Conservation (phyloP, 2,888 invertebrate genomes). For the Bombylius discolor region DNA sequence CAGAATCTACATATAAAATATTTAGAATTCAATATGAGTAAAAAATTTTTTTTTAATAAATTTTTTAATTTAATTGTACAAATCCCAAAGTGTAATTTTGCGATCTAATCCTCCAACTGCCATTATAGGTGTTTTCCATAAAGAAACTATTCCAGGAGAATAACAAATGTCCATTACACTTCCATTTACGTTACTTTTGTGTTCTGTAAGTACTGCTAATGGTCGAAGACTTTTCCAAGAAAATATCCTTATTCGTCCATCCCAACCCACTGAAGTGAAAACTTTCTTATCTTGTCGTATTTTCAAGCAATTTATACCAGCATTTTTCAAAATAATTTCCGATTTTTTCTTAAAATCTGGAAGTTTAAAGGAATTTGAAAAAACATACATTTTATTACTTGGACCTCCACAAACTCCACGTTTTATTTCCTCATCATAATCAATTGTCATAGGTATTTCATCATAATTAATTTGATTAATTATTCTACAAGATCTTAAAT, state of each 20-base stretch:
- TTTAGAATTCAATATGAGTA: no score
- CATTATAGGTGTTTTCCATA: slow-evolving; percentile 65
- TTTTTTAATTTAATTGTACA: slow-evolving; percentile 47
- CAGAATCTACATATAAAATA: no score
- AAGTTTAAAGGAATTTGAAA: slow-evolving; percentile 28
- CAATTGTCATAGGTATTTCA: slow-evolving; percentile 56
- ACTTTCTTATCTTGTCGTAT: slow-evolving; percentile 58
- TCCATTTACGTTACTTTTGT: slow-evolving; percentile 41
- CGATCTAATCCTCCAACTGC: slow-evolving; percentile 64
- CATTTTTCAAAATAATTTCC: slow-evolving; percentile 55
- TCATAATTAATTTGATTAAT: slow-evolving; percentile 33
- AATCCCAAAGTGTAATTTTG: slow-evolving; percentile 64
- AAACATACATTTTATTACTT: slow-evolving; percentile 27
- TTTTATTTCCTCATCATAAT: slow-evolving; percentile 51
- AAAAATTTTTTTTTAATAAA: no score
- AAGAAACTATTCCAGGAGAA: slow-evolving; percentile 48
- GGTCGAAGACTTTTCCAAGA: slow-evolving; percentile 64
- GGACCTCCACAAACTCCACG: slow-evolving; percentile 50
- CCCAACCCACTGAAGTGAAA: slow-evolving; percentile 63
- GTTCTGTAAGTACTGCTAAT: slow-evolving; percentile 59
- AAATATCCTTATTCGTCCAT: slow-evolving; percentile 59
- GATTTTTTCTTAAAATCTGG: slow-evolving; percentile 43
- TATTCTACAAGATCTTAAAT: slow-evolving; percentile 45
- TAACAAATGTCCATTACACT: slow-evolving; percentile 62
- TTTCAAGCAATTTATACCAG: slow-evolving; percentile 56